Evolutionary conservation across 2,888 invertebrate genomes (phyloP), one percentile per base, ranked within the genome.

Genomic region (Meteorus colon): DNA sequence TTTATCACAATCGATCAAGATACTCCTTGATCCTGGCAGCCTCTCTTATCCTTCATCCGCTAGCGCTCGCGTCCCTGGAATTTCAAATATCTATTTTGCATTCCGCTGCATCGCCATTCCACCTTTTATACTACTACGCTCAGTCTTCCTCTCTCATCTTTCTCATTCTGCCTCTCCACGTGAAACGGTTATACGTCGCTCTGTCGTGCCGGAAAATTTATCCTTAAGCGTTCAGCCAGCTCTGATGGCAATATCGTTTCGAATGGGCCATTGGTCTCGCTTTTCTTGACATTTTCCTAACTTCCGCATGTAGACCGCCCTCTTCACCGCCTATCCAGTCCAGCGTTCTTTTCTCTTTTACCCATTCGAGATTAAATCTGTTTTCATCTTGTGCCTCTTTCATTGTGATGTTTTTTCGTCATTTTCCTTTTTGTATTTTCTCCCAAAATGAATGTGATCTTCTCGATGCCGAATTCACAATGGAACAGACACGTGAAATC

Each of bases 51-150:
- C 55, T 71, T 48, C 75, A 74, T 68, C 37, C 63, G 62, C 72
- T 75, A 69, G 55, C 76, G 60, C 48, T 31, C 51, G 71, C 66
- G 74, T 80, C 79, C 79, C 80, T 79, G 83, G 86, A 86, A 87
- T 87, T 85, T 84, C 84, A 86, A 85, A 83, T 84, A 83, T 84
- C 87, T 84, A 81, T 80, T 87, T 86, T 84, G 86, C 85, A 83
- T 84, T 82, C 81, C 81, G 71, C 31, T 75, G 72, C 72, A 72
- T 31, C 16, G 63, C 51, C 31, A 48, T 31, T 45, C 16, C n/a
- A 34, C 34, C 48, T 29, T 16, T 12, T 41, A 34, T 29, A 29
- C n/a, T 24, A n/a, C 29, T 31, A 27, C 45, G n/a, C 19, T 27
- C 34, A 6, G 34, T 51, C 24, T 66, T 55, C 51, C 55, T 34